Base-by-base conservation (phyloP, 2,888 invertebrate genomes). In the Tenthredo notha region DNA sequence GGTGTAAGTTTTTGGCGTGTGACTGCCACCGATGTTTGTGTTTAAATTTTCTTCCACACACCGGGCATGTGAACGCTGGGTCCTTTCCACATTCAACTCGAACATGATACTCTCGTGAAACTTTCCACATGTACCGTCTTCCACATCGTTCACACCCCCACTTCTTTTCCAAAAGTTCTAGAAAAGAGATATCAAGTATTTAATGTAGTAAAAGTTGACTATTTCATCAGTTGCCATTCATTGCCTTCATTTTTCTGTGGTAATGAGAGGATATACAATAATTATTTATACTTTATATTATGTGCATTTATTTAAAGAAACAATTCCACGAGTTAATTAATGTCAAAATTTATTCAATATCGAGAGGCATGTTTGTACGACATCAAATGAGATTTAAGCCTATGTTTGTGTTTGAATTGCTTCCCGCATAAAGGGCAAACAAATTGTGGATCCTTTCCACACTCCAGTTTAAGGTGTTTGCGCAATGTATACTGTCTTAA, bases 381-480 rank as follows among this genome's bases (percentile, higher is more conserved):
- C 67, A 83, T 47, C 67, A 83, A 33, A 47, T 83, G 82, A 9
- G 82, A 83, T 33, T 83, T 83, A 21, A 83, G 82, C 18, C 82
- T 65, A n/a, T 83, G 82, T 47, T 83, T 83, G 33, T 83, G 82
- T 83, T 83, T 83, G 67, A 83, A 83, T 67, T 67, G 65, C 33
- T 83, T 83, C 25, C 87, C 88, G 86, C 94, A 95, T 80, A 92
- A 89, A 1, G 88, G 87, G 87, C 95, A 95, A 43, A 92, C 90
- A 88, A 94, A 94, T 67, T 92, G 92, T 0, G 94, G 94, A 84
- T 92, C 90, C 87, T 93, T 94, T 83, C 94, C 93, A 86, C 94
- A 94, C 88, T 94, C 93, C 86, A 92, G 91, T 70, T 90, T 91
- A 82, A 89, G 90, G 86, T 93, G 94, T 75, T 93, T 93, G 75